Evolutionary conservation across 2,113 vertebrate genomes (phyloP), one percentile per base, ranked within the genome.

Genomic region (Pandion haliaetus): DNA sequence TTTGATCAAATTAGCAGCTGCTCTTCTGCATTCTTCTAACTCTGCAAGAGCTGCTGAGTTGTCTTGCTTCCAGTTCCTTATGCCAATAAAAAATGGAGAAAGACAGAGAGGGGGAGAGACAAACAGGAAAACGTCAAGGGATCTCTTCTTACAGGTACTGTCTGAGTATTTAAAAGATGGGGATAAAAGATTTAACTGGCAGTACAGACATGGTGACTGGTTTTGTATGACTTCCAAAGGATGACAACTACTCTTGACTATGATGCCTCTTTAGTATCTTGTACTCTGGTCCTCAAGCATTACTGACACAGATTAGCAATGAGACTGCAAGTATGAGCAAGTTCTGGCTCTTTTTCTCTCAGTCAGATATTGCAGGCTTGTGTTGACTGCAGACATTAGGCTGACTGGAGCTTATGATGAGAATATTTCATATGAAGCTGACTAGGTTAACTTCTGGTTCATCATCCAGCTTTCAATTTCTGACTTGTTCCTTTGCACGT

Each of bases 1-100:
- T 93, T 95, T 81, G 93, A 86, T 90, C 74, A 83, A 97, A 85
- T 96, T 87, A 97, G 69, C 81, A 96, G 38, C 74, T 95, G 86
- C 38, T 92, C 58, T 44, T 95, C 79, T 61, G 88, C 44, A 72
- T 86, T 93, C 26, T 90, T 88, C 54, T 86, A 73, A 57, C 25
- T 93, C 66, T 91, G 42, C 7, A 73, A 78, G 54, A 77, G 50
- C 81, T 66, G 47, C 47, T 38, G 28, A 86, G 69, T 50, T 86
- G 31, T 89, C 42, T 58, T 88, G 38, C 59, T 96, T 94, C 82
- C 71, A 87, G 80, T 82, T 82, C 49, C 49, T 89, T 38, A 81
- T 26, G n/a, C 32, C 38, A 90, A 72, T 65, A 65, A 79, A 73
- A 91, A 50, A 31, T 5, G 25, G 10, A 84, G 32, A 32, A 52